Conservation (phyloP, 2,888 invertebrate genomes). For the Aphrophora alni region DNA sequence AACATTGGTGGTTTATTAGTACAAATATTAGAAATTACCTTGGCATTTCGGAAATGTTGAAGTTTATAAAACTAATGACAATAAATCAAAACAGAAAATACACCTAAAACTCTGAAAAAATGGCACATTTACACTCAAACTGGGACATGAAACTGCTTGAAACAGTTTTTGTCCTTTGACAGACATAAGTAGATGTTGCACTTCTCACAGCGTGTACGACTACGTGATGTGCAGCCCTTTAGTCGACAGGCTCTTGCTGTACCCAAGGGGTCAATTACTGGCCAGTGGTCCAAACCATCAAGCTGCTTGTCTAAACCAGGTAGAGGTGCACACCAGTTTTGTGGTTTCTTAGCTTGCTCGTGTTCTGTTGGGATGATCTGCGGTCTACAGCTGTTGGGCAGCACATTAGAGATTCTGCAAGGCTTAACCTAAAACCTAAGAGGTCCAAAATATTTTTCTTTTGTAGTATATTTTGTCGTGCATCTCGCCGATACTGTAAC, state of each 20-base stretch:
- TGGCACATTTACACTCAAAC: neutral
- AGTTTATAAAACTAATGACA: neutral
- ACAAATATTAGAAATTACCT: no score
- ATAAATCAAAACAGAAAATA: neutral
- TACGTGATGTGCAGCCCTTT: neutral
- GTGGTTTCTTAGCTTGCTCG: neutral
- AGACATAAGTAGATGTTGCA: neutral
- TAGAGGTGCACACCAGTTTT: neutral
- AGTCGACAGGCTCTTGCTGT: neutral
- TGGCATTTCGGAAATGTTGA: no score
- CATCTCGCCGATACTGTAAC: constrained; percentile 19
- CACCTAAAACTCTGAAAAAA: neutral
- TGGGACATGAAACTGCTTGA: neutral
- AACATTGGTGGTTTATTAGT: no score
- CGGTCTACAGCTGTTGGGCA: neutral
- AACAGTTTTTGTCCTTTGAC: neutral
- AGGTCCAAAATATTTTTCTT: neutral
- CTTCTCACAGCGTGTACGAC: neutral
- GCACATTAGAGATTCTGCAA: constrained; percentile 14
- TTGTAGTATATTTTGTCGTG: neutral
- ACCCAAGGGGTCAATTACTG: neutral
- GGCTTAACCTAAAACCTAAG: neutral
- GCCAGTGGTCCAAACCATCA: constrained; percentile 10
- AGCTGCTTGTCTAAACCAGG: neutral
- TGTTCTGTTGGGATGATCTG: neutral